Conservation (phyloP, 2,797 vertebrate species). For the Sparus aurata region DNA sequence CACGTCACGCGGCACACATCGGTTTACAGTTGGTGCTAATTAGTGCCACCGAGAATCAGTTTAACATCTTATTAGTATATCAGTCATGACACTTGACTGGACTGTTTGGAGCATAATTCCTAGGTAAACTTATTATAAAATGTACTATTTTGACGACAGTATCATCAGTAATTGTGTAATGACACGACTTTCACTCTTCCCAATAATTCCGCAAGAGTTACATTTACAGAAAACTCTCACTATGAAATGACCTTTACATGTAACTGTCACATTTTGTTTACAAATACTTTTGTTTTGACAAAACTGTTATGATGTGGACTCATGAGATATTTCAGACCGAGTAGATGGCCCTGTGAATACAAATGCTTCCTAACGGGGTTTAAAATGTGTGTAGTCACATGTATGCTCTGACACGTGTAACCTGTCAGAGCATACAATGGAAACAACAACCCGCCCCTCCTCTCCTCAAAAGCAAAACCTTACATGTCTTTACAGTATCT, state of each 20-base stretch:
- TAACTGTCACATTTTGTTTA: conserved; percentile 32
- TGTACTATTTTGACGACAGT: conserved; percentile 49
- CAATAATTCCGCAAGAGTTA: conserved; percentile 23
- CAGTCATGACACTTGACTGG: conserved; percentile 25
- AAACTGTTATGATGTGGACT: conserved; percentile 35
- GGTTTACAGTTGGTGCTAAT: conserved; percentile 23
- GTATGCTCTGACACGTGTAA: conserved; percentile 39
- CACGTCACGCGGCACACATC: conserved; percentile 33
- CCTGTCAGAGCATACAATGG: conserved; percentile 6
- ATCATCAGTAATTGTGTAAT: conserved; percentile 30
- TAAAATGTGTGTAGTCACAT: conserved; percentile 26
- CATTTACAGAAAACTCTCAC: conserved; percentile 46
- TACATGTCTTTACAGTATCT: conserved; percentile 45
- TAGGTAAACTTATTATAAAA: conserved; percentile 60
- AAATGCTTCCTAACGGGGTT: conserved; percentile 26
- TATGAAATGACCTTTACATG: conserved; percentile 35
- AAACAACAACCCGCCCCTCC: conserved; percentile 11
- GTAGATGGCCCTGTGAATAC: conserved; percentile 20
- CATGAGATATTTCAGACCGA: conserved; percentile 38
- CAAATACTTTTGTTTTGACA: conserved; percentile 18
- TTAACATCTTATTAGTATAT: conserved; percentile 7
- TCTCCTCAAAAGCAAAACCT: conserved; percentile 42
- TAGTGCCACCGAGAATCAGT: conserved; percentile 12
- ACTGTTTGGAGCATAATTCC: conserved; percentile 27
- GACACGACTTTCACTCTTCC: conserved; percentile 23